A percentile compares a stretch with the other conserved stretches of the same genome.
phyloP scores from a whole-genome alignment of 2,113 vertebrate species.

The Sminthopsis crassicaudata region DNA sequence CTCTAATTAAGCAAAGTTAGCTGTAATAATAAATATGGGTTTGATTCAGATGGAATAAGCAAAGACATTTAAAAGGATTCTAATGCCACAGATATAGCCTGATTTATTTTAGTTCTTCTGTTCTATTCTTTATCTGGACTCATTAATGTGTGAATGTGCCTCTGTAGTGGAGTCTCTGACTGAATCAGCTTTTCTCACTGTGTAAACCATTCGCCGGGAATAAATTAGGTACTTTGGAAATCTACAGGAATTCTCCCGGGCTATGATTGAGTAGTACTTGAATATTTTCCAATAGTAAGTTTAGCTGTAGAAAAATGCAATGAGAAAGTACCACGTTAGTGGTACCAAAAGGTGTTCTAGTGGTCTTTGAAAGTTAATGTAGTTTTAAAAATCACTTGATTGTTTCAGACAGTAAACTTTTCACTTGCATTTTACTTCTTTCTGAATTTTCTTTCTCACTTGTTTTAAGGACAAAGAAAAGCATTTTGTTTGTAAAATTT shows the following conservation, averaged over 20 bases:
- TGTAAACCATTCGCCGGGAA: slow-evolving; percentile 2
- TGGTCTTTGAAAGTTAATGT: neutral
- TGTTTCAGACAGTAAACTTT: slow-evolving; percentile 28
- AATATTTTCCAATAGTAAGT: neutral
- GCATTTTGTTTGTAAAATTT: slow-evolving; percentile 28
- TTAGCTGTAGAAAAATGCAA: neutral
- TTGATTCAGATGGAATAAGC: slow-evolving; percentile 54
- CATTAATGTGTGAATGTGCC: slow-evolving; percentile 36
- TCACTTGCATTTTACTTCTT: neutral
- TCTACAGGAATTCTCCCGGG: neutral
- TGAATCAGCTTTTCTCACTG: slow-evolving; percentile 10
- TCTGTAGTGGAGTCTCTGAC: slow-evolving; percentile 45
- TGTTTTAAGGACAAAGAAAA: slow-evolving; percentile 42
- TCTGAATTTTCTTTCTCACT: slow-evolving; percentile 1
- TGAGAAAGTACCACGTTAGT: neutral
- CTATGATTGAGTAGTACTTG: neutral
- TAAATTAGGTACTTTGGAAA: slow-evolving; percentile 22
- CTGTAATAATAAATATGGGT: slow-evolving; percentile 66
- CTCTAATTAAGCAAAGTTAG: slow-evolving; percentile 69
- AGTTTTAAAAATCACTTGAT: neutral
- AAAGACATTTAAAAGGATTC: slow-evolving; percentile 48
- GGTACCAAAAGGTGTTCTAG: neutral
- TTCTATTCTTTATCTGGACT: slow-evolving; percentile 48
- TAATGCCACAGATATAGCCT: slow-evolving; percentile 19
- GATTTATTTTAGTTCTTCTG: slow-evolving; percentile 43